These are phyloP conservation scores for Idaea straminata DNA, from an alignment of 2,888 invertebrate genomes.

Conservation along the genomic window DNA sequence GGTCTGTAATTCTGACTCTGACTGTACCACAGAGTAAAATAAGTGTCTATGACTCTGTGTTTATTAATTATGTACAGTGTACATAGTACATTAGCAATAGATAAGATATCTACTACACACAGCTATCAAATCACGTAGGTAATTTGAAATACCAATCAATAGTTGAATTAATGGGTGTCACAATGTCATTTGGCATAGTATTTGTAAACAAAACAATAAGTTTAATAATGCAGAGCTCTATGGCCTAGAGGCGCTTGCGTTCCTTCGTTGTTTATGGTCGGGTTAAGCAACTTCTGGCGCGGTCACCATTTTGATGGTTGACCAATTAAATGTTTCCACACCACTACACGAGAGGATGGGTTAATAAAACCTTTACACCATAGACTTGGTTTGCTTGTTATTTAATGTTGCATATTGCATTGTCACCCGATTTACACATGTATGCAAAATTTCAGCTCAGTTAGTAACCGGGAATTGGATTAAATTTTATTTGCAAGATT, in stretches of 20 bases:
- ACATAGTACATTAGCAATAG: neutral
- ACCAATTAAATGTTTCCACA: neutral
- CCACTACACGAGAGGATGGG: neutral
- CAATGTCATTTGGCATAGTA: neutral
- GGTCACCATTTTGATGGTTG: neutral
- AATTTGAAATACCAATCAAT: slow-evolving; percentile 3
- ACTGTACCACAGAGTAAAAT: too few species aligned
- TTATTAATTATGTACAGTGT: too few species aligned
- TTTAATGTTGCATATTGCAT: too few species aligned
- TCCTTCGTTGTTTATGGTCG: neutral
- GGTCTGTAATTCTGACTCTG: too few species aligned
- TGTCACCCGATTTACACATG: too few species aligned
- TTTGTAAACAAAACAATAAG: neutral
- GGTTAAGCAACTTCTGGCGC: neutral
- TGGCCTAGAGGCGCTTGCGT: neutral
- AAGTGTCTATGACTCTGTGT: too few species aligned
- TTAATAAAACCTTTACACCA: neutral
- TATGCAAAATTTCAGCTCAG: too few species aligned
- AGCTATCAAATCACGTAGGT: neutral
- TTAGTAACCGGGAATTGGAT: too few species aligned
- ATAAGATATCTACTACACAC: neutral
- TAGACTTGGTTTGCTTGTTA: too few species aligned
- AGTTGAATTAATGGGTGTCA: slow-evolving; percentile 1
- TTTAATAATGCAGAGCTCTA: neutral
- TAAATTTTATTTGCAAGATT: too few species aligned